Evolutionary conservation across 1,140 invertebrate species (phyloP), one percentile per base, ranked within the genome.

Genomic region (Helicoverpa zea): DNA sequence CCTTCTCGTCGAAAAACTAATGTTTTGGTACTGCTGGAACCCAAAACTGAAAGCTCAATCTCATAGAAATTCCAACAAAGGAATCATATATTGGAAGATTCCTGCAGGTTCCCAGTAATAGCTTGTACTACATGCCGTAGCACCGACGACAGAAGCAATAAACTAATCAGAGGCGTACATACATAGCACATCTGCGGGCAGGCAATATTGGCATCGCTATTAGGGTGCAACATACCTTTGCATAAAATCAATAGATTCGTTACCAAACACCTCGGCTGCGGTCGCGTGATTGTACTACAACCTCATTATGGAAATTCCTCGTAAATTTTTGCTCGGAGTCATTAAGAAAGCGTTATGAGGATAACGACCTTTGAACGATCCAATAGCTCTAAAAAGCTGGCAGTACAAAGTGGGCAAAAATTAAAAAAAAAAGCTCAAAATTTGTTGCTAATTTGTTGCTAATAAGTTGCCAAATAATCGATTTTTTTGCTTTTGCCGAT

Each of bases 171-270:
- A 49, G 47, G 43, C 12, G 1, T 18, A 51, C 16, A 70, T 18
- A 49, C n/a, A 16, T 18, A 68, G 16, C 64, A n/a, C 66, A 70
- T 70, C 29, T 75, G 30, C 59, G 13, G 16, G 64, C 14, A 56
- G 43, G 56, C 72, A 75, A 61, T 84, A 84, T 82, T 80, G 83
- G 78, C 81, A 79, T 64, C 43, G 30, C 68, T 49, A 54, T 74
- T 66, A 58, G 68, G 29, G 85, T 84, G 83, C 85, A 86, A 73
- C 76, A 77, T 35, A 84, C 43, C 79, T 83, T 74, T 84, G 80
- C 82, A 85, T 87, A 84, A 87, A 87, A 87, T 87, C 84, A 75
- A 87, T 87, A 82, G 56, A 70, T 80, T 86, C 68, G 80, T 82
- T 79, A 80, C 79, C 66, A 84, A 84, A 84, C 85, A 83, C 81